These are phyloP conservation scores for Callocephalon fimbriatum DNA, from an alignment of 2,113 vertebrate species.

Conservation along the genomic window DNA sequence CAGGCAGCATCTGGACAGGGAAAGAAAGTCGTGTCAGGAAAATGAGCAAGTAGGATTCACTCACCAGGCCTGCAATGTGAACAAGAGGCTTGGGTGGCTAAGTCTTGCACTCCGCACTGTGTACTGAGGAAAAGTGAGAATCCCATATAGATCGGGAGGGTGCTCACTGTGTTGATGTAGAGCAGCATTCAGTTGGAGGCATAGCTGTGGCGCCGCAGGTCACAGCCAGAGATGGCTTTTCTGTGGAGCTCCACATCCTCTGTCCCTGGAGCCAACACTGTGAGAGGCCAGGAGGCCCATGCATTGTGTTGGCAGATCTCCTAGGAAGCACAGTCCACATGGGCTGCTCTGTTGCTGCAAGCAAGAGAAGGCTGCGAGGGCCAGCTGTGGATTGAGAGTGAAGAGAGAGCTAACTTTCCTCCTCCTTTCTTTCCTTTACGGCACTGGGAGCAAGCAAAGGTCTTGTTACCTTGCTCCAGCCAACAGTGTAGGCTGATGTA, in stretches of 20 bases:
- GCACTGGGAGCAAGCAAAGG: background rate
- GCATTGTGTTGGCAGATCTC: background rate
- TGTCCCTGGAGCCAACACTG: fast-evolving
- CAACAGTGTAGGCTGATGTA: background rate
- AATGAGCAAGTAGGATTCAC: background rate
- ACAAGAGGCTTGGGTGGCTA: background rate
- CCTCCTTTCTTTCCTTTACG: background rate
- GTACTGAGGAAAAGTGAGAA: background rate
- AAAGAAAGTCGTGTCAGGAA: background rate
- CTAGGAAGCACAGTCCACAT: background rate
- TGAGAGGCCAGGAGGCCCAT: background rate
- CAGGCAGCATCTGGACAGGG: background rate
- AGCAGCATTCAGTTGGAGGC: background rate
- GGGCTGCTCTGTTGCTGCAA: background rate
- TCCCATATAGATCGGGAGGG: background rate
- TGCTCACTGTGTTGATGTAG: background rate
- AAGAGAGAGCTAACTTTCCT: background rate
- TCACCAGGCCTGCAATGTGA: background rate
- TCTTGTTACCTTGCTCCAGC: background rate
- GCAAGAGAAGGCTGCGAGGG: background rate
- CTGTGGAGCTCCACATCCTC: fast-evolving
- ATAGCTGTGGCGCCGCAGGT: background rate
- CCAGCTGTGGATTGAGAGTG: background rate
- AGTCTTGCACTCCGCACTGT: background rate
- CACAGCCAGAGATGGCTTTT: background rate